phyloP scores from a whole-genome alignment of 92 coral and sea anemone genomes.

The Zoanthus gigantus region DNA sequence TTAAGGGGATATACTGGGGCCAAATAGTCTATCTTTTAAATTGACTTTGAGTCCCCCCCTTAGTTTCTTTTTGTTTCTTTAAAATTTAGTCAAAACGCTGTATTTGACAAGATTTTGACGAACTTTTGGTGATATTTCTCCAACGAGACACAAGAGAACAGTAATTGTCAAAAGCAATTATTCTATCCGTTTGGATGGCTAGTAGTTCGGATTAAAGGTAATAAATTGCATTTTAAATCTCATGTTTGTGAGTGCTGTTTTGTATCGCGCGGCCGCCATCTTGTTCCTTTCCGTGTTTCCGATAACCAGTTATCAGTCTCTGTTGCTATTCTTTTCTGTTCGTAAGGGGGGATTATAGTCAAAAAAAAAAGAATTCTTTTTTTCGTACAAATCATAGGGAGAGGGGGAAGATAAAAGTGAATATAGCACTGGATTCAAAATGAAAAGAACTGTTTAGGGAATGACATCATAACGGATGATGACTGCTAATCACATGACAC shows the following conservation, averaged over 20 bases:
- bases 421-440: too few relatives aligned
- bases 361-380: too few relatives aligned
- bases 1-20: slow-evolving; percentile 18
- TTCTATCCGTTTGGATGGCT: neutral
- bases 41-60: slow-evolving; percentile 1
- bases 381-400: too few relatives aligned
- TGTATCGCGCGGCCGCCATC: slow-evolving; percentile 48
- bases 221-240: slow-evolving; percentile 29
- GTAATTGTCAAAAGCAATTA: neutral
- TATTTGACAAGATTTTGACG: neutral
- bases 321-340: slow-evolving; percentile 1
- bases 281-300: slow-evolving; percentile 20
- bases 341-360: neutral
- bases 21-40: neutral
- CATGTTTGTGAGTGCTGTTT: slow-evolving; percentile 30
- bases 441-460: too few relatives aligned
- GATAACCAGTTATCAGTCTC: neutral
- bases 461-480: too few relatives aligned
- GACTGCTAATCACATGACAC: too few relatives aligned
- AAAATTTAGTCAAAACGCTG: neutral
- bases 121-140: neutral
- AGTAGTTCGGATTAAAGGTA: slow-evolving; percentile 29
- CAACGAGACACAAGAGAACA: neutral
- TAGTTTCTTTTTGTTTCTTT: neutral
- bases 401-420: too few relatives aligned